Conservation (phyloP, 2,113 vertebrate species). For the Archocentrus centrarchus region DNA sequence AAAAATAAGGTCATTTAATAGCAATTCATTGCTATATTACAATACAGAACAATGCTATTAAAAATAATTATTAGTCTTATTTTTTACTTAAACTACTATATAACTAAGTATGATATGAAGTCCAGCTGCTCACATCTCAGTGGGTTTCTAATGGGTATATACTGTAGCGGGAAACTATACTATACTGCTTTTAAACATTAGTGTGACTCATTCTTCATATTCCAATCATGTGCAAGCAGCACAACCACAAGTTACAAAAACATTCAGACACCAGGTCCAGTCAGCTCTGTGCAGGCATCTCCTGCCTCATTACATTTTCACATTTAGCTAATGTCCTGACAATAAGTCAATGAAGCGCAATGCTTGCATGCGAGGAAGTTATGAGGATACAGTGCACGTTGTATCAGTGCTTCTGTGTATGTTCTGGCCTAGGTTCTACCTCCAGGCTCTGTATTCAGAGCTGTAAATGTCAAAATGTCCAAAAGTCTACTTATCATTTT, state of each 20-base stretch:
- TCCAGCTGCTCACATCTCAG: not conserved
- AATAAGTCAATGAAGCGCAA: slow-evolving; percentile 26
- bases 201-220: not conserved
- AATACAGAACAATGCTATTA: not conserved
- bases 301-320: slow-evolving; percentile 55
- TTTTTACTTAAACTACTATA: not conserved
- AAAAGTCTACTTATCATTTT: not conserved
- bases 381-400: not conserved
- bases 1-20: not conserved
- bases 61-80: not conserved
- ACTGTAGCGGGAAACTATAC: not conserved
- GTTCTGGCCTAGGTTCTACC: not conserved
- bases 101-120: not conserved
- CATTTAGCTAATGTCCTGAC: slow-evolving; percentile 62
- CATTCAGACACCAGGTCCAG: slow-evolving; percentile 12
- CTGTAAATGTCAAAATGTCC: not conserved
- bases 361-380: slow-evolving; percentile 26
- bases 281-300: slow-evolving; percentile 19
- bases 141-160: not conserved
- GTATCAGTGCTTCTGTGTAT: not conserved
- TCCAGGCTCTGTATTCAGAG: not conserved
- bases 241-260: not conserved
- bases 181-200: not conserved
- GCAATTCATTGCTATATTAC: not conserved
- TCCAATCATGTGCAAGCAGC: not conserved